Conservation (phyloP, 2,888 invertebrate species). For the Diadromus collaris region DNA sequence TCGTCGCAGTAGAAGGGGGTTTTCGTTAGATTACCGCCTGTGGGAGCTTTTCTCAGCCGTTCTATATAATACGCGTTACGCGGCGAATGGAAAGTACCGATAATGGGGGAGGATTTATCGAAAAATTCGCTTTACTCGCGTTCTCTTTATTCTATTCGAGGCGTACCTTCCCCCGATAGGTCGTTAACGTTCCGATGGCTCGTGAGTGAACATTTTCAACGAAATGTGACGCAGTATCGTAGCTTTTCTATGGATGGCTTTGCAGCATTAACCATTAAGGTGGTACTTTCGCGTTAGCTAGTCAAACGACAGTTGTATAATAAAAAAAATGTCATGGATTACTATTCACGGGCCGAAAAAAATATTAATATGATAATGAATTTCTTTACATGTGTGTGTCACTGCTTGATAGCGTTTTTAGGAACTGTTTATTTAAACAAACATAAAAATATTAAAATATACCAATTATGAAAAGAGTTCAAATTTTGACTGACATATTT, state of each 20-base stretch:
- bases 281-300: no score
- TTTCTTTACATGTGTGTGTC: no score
- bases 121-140: constrained; percentile 2
- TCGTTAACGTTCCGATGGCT: constrained; percentile 15
- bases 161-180: constrained; percentile 17
- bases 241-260: background rate
- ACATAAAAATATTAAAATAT: no score
- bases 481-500: no score
- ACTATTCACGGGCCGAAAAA: no score
- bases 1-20: no score
- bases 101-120: constrained; percentile 8
- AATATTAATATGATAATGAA: no score
- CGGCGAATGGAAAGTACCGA: constrained; percentile 22
- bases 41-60: background rate
- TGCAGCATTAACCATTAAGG: background rate
- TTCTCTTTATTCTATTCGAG: constrained; percentile 11
- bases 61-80: background rate
- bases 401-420: no score
- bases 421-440: no score
- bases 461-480: no score
- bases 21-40: background rate
- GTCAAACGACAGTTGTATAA: background rate
- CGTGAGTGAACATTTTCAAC: background rate
- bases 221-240: background rate
- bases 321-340: no score